Evolutionary conservation across 2,797 vertebrate species (phyloP).

Genomic region (Oceanodroma leucorhoa): DNA sequence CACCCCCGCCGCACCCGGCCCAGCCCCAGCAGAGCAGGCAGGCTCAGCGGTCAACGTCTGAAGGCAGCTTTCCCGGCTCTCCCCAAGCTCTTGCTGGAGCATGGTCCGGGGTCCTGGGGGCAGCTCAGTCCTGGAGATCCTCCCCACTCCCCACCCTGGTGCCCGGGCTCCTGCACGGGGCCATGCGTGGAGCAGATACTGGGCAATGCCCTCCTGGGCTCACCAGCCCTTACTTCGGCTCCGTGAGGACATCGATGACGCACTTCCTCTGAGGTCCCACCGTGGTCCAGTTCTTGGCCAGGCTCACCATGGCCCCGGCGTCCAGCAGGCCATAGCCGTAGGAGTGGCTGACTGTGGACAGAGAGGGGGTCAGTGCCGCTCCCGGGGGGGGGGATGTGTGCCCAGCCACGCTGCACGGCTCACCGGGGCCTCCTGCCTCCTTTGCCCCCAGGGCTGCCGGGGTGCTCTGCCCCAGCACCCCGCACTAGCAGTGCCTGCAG

Average conservation of each 20-base stretch:
- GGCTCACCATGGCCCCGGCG: conserved; percentile 87
- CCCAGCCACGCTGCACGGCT: rapidly evolving
- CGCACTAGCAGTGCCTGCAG: rapidly evolving
- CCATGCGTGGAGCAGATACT: rapidly evolving
- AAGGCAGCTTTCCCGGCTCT: background rate
- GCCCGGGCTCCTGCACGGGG: background rate
- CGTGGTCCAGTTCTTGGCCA: conserved; percentile 90
- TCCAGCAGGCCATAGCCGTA: conserved; percentile 95
- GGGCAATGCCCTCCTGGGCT: background rate
- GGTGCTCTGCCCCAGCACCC: background rate
- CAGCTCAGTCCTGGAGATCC: rapidly evolving
- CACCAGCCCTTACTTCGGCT: conserved; percentile 82
- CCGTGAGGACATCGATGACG: conserved; percentile 83
- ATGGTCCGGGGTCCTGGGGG: rapidly evolving
- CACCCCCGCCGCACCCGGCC: background rate
- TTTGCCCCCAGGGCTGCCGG: background rate
- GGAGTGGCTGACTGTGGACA: conserved; percentile 90
- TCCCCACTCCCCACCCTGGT: rapidly evolving
- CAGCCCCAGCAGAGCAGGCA: rapidly evolving
- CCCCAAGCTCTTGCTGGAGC: rapidly evolving
- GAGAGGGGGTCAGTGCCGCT: rapidly evolving
- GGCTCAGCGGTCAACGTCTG: rapidly evolving
- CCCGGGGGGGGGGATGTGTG: rapidly evolving
- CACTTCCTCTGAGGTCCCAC: conserved; percentile 91
- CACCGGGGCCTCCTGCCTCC: background rate